Percentiles rank a stretch among this genome's conserved stretches.
phyloP scores from a whole-genome alignment of 2,113 vertebrate species.

The Malurus alboscapulatus region DNA sequence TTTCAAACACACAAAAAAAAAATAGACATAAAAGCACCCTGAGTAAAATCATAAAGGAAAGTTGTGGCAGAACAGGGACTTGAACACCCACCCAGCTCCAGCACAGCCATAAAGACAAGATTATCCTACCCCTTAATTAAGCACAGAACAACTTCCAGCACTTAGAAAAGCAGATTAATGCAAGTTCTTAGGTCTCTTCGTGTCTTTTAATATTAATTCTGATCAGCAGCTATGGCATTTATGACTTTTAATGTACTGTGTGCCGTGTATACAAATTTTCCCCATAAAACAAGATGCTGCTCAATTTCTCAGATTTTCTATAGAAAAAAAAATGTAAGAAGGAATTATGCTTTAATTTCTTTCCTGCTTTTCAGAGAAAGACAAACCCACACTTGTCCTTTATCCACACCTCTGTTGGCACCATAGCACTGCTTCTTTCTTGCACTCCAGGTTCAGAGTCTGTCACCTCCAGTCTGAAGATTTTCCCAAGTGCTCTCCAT shows the following conservation, averaged over 20 bases:
- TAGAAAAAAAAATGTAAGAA: background rate
- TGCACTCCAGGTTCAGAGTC: background rate
- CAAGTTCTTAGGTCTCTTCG: background rate
- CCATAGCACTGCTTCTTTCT: background rate
- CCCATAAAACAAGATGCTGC: background rate
- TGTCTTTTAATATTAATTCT: background rate
- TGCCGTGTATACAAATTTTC: background rate
- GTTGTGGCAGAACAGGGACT: background rate
- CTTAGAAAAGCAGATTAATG: background rate
- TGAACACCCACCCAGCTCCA: background rate
- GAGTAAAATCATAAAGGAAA: background rate
- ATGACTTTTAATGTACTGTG: background rate
- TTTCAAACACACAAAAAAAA: background rate
- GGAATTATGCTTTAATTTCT: background rate
- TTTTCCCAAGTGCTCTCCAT: background rate
- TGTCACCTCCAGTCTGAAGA: background rate
- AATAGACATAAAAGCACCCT: background rate
- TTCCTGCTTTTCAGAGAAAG: background rate
- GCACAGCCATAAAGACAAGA: background rate
- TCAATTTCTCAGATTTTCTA: background rate
- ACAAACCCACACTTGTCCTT: background rate
- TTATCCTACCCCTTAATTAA: background rate
- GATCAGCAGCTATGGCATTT: background rate
- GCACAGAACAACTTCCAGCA: background rate
- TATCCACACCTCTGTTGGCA: background rate